phyloP scores from a whole-genome alignment of 2,797 vertebrate genomes.

The Hippopotamyrus pictus region DNA sequence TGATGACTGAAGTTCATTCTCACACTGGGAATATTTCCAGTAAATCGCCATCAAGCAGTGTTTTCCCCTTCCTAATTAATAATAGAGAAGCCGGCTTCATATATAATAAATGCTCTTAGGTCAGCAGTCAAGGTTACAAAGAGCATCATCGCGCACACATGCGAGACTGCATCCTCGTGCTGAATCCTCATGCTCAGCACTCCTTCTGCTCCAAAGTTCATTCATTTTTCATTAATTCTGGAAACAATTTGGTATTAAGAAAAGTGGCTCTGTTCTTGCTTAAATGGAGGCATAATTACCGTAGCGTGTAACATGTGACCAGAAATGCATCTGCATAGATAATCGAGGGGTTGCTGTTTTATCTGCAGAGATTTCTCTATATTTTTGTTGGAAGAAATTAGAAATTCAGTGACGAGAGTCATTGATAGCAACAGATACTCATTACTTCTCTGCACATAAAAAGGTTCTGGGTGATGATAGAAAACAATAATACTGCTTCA shows the following conservation, averaged over 20 bases:
- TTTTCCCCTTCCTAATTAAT: conserved; percentile 54
- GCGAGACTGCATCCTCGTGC: conserved; percentile 36
- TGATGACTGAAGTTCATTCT: conserved; percentile 26
- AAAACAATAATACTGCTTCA: background rate
- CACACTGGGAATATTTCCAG: conserved; percentile 27
- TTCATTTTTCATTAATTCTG: conserved; percentile 20
- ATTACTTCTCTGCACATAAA: background rate
- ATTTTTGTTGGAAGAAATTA: background rate
- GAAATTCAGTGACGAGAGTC: conserved; percentile 2
- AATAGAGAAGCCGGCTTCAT: conserved; percentile 53
- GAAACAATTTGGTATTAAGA: conserved; percentile 28
- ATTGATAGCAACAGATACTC: conserved; percentile 7
- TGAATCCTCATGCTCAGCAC: conserved; percentile 27
- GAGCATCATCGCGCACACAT: conserved; percentile 33
- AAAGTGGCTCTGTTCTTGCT: conserved; percentile 22
- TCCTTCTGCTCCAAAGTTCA: conserved; percentile 16
- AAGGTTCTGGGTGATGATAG: background rate
- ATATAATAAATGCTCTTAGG: conserved; percentile 54
- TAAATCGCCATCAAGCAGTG: conserved; percentile 44
- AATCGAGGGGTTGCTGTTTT: background rate
- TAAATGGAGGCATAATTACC: conserved; percentile 31
- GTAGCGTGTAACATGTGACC: conserved; percentile 20
- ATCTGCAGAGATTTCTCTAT: background rate
- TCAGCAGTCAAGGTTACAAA: conserved; percentile 43
- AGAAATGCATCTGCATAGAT: background rate